Conservation (phyloP, 2,888 invertebrate species). For the Cremastinae sp. region DNA sequence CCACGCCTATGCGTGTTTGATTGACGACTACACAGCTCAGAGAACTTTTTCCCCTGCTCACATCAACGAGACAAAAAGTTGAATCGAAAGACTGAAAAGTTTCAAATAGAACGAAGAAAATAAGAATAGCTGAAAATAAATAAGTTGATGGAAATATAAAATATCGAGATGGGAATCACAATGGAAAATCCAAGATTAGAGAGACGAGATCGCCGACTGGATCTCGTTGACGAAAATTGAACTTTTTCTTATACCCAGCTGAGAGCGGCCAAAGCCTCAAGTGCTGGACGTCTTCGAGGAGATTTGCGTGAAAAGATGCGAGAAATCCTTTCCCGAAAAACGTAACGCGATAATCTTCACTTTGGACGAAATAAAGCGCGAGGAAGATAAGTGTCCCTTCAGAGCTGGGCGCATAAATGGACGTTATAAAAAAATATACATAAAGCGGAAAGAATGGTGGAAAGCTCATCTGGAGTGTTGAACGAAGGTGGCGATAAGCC, state of each 20-base stretch:
- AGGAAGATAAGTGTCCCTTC: not conserved
- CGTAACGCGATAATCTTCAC: conserved; percentile 26
- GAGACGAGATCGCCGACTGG: conserved; percentile 4
- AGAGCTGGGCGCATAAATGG: not conserved
- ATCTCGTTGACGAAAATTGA: too few species aligned
- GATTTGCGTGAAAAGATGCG: not conserved
- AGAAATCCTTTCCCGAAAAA: conserved; percentile 31
- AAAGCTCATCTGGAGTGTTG: conserved; percentile 15
- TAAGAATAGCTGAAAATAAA: too few species aligned
- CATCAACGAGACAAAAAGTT: too few species aligned
- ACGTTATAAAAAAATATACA: conserved; percentile 2
- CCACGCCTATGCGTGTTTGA: conserved; percentile 36
- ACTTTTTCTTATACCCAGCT: not conserved
- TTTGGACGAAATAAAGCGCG: conserved; percentile 37
- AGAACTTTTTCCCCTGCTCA: conserved; percentile 6
- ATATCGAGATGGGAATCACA: too few species aligned
- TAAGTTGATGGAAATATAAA: too few species aligned
- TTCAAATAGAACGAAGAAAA: too few species aligned
- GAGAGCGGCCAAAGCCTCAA: too few species aligned
- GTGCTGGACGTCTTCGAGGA: too few species aligned
- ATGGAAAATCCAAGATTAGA: too few species aligned
- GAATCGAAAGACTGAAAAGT: too few species aligned
- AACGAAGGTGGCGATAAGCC: conserved; percentile 48
- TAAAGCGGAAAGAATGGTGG: conserved; percentile 22
- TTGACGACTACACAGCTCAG: not conserved